Evolutionary conservation across 2,797 vertebrate genomes (phyloP).

Genomic region (Lindbergichthys nudifrons): DNA sequence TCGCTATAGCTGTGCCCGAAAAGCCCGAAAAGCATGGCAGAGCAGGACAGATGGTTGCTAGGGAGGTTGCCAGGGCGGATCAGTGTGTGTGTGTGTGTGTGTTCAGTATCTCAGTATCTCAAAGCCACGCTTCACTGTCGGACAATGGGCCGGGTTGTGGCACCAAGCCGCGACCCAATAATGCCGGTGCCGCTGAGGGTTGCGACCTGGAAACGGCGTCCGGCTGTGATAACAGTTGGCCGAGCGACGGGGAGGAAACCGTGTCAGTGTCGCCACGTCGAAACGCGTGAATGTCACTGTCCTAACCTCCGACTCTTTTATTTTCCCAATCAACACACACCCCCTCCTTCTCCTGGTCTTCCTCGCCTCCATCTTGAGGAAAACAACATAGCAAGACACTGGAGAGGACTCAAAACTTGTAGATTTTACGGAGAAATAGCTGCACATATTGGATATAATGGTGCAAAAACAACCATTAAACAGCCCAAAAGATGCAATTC

Average conservation of each 20-base stretch:
- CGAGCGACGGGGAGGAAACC: slow-evolving; percentile 78
- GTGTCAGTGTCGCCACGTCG: slow-evolving; percentile 80
- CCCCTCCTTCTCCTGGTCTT: slow-evolving; percentile 51
- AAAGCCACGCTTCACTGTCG: slow-evolving; percentile 77
- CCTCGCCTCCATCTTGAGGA: slow-evolving; percentile 68
- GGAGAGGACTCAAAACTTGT: too few species aligned
- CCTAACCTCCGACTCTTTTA: slow-evolving; percentile 59
- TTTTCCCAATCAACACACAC: slow-evolving; percentile 48
- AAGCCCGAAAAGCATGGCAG: slow-evolving; percentile 74
- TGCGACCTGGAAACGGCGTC: slow-evolving; percentile 86
- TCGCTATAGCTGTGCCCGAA: slow-evolving; percentile 68
- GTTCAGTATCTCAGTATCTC: slow-evolving; percentile 72
- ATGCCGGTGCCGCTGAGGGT: slow-evolving; percentile 86
- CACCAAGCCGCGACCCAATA: slow-evolving; percentile 88
- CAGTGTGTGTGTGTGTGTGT: slow-evolving; percentile 59
- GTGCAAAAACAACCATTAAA: too few species aligned
- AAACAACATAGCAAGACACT: slow-evolving; percentile 40
- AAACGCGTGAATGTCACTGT: slow-evolving; percentile 85
- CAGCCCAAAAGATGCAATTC: too few species aligned
- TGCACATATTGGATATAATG: too few species aligned
- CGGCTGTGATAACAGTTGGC: slow-evolving; percentile 86
- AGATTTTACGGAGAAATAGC: too few species aligned
- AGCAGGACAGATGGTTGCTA: slow-evolving; percentile 86
- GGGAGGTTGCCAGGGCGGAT: slow-evolving; percentile 84
- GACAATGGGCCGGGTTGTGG: slow-evolving; percentile 82